Evolutionary conservation across 2,888 invertebrate genomes (phyloP), one percentile per base, ranked within the genome.

Genomic region (Lissonota sp.): DNA sequence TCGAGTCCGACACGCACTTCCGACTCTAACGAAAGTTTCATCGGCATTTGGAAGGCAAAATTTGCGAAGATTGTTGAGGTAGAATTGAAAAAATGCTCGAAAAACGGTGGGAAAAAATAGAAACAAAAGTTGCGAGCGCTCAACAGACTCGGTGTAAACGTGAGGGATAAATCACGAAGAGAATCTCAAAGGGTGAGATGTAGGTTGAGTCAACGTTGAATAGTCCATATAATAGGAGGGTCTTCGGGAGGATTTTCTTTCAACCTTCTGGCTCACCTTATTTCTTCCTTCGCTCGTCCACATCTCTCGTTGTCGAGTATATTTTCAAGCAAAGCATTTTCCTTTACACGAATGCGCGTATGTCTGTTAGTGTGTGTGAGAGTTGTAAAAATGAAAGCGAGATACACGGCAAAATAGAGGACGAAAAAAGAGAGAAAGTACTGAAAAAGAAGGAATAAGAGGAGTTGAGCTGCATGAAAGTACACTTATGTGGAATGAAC

Each of bases 291-390:
- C 26, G 73, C 71, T 64, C 66, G 6, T 37, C 44, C 42, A 62
- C 44, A 53, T 51, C 58, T 39, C 55, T 57, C 55, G 39, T 26
- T 39, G 37, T 57, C 40, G 14, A 37, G 39, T 78, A 51, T 78
- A 60, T 62, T 72, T 78, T 67, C 39, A 72, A 26, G 26, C 1
- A 26, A 60, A 66, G 72, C 60, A 72, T 72, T 78, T 78, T 66
- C 60, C 46, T 60, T 66, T 67, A 62, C 60, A 60, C 72, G 64
- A 58, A 7, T 39, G 39, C 10, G 26, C 16, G 14, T n/a, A 6
- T 62, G 7, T 6, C 2, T 60, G 10, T 70, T n/a, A n/a, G 16
- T 40, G 16, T 51, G 26, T 46, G 8, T 46, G 37, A 39, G 16
- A 6, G 40, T 5, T 26, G 42, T n/a, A 49, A 63, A 63, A 26